A percentile compares a stretch with the other conserved stretches of the same genome.
phyloP scores from a whole-genome alignment of 2,797 vertebrate species.

The Coluber constrictor region DNA sequence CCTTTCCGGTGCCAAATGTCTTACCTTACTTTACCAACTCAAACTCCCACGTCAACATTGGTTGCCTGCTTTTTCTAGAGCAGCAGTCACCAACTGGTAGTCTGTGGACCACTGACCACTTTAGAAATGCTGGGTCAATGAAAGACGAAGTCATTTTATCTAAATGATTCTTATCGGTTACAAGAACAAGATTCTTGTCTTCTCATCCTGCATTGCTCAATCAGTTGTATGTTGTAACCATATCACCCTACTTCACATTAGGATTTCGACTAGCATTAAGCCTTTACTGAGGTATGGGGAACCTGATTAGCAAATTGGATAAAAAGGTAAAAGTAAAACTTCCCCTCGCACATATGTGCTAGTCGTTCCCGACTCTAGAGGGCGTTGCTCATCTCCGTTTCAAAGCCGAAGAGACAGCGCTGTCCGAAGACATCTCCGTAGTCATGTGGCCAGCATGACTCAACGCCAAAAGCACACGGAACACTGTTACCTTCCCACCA shows the following conservation, averaged over 20 bases:
- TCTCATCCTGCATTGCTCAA: neutral
- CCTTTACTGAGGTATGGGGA: neutral
- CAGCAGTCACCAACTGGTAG: no score
- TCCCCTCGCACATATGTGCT: no score
- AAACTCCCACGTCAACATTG: neutral
- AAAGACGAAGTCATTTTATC: neutral
- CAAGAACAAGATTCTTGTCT: neutral
- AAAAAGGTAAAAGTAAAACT: no score
- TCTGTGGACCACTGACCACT: no score
- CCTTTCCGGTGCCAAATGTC: neutral
- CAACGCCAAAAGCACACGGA: no score
- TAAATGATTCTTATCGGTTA: neutral
- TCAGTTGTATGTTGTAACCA: no score
- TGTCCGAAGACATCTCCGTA: no score
- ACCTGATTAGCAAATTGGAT: neutral
- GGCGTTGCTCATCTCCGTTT: no score
- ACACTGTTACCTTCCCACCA: no score
- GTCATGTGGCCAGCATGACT: no score
- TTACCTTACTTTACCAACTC: neutral
- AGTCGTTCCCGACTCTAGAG: no score
- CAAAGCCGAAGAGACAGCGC: no score
- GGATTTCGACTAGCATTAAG: neutral
- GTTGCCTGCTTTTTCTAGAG: neutral
- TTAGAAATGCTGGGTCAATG: neutral
- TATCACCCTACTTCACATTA: neutral